Percentiles rank a stretch among this genome's conserved stretches.
These are phyloP conservation scores for Lasioglossum morio DNA, from an alignment of 2,888 invertebrate genomes.

Conservation along the genomic window DNA sequence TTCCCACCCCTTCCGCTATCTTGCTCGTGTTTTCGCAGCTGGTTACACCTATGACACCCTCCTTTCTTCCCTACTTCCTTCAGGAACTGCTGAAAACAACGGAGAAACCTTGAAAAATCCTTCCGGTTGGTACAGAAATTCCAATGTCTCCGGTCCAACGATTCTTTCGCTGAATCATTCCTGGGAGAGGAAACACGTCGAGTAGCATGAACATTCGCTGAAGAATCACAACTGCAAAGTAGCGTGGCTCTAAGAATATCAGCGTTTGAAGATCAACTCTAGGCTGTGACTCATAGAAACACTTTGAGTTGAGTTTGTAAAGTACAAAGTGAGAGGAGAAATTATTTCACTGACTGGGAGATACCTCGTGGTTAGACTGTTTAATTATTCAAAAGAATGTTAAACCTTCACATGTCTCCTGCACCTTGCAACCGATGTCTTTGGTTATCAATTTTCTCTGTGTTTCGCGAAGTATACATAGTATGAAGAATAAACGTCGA, in stretches of 20 bases:
- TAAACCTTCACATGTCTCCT: too few species aligned
- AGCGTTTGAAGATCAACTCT: too few species aligned
- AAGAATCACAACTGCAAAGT: background rate
- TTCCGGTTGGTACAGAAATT: background rate
- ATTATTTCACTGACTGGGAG: too few species aligned
- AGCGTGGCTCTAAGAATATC: background rate
- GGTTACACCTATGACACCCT: constrained; percentile 36
- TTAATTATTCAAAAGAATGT: too few species aligned
- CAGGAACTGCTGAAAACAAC: background rate
- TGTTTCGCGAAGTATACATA: too few species aligned
- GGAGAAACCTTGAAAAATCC: background rate
- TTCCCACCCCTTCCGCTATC: constrained; percentile 2
- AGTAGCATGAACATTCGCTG: background rate
- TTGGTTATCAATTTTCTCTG: too few species aligned
- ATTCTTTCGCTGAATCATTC: background rate
- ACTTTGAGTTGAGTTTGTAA: too few species aligned
- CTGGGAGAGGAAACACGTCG: too few species aligned
- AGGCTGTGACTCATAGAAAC: too few species aligned
- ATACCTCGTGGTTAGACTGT: too few species aligned
- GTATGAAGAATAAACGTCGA: background rate
- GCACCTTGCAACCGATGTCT: too few species aligned
- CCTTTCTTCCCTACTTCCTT: background rate
- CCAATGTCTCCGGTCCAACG: constrained; percentile 17
- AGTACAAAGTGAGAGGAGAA: too few species aligned
- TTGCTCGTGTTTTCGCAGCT: constrained; percentile 38